Evolutionary conservation across 1,140 invertebrate genomes (phyloP).

Genomic region (Maniola jurtina): DNA sequence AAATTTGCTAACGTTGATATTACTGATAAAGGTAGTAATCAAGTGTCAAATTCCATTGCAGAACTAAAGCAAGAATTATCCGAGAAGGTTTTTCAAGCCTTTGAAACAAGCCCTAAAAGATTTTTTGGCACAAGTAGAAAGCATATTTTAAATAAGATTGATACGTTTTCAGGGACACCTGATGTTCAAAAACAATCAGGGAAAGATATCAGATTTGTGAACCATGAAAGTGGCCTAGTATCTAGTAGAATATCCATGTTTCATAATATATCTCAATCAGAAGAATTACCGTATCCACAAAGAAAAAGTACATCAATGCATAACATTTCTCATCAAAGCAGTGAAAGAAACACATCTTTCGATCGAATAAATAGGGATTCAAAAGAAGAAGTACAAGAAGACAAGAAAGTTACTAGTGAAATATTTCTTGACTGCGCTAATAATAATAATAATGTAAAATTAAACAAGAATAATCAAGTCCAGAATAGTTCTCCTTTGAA

Average conservation of each 20-base stretch:
- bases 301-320: constrained; percentile 54
- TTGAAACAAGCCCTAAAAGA: constrained; percentile 73
- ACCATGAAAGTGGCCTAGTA: constrained; percentile 63
- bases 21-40: background rate
- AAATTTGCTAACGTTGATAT: background rate
- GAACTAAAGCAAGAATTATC: constrained; percentile 62
- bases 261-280: constrained; percentile 60
- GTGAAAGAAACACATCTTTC: constrained; percentile 26
- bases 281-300: constrained; percentile 46
- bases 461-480: constrained; percentile 5
- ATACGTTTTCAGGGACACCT: constrained; percentile 63
- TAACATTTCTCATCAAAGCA: constrained; percentile 44
- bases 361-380: constrained; percentile 14
- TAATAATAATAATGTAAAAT: background rate
- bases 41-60: constrained; percentile 27
- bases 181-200: constrained; percentile 39
- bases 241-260: constrained; percentile 73
- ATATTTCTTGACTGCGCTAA: background rate
- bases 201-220: constrained; percentile 33
- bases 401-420: constrained; percentile 4
- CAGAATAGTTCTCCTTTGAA: constrained; percentile 17
- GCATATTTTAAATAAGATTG: constrained; percentile 71
- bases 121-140: constrained; percentile 71
- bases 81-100: constrained; percentile 72
- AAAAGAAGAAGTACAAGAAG: background rate